Evolutionary conservation across 2,113 vertebrate genomes (phyloP).

Genomic region (Tringa solitaria): DNA sequence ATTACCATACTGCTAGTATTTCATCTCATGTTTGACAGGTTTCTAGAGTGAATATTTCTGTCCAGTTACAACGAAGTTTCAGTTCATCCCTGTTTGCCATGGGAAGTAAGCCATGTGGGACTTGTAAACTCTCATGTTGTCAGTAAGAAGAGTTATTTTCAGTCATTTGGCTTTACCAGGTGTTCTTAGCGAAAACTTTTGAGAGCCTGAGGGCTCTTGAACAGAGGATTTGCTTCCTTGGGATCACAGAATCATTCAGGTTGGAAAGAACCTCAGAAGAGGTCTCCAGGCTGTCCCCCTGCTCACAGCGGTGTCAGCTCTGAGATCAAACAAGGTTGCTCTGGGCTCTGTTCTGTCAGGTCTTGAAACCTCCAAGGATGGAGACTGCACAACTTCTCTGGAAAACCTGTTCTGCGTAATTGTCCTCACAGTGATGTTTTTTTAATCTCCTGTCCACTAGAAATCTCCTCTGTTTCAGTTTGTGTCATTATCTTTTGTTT

Average conservation of each 20-base stretch:
- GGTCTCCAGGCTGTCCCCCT: not conserved
- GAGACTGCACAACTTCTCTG: not conserved
- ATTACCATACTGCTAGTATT: slow-evolving; percentile 22
- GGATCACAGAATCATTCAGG: not conserved
- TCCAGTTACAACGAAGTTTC: not conserved
- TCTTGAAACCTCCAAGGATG: not conserved
- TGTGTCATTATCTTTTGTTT: not conserved
- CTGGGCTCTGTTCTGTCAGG: not conserved
- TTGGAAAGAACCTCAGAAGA: not conserved
- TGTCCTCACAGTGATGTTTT: not conserved
- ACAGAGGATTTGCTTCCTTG: not conserved
- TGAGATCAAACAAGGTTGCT: not conserved
- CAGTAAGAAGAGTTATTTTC: not conserved
- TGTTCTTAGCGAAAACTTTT: not conserved
- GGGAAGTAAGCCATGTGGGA: not conserved
- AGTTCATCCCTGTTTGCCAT: not conserved
- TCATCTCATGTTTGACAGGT: slow-evolving; percentile 39
- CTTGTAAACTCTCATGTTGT: not conserved
- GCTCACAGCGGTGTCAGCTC: not conserved
- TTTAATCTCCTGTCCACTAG: not conserved
- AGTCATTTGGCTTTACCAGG: not conserved
- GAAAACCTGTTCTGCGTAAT: not conserved
- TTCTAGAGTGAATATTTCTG: not conserved
- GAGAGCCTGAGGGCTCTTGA: not conserved
- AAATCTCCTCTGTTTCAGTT: not conserved